phyloP scores from a whole-genome alignment of 35 echinoderm and acorn worm genomes.

The Stichopus chloronotus region DNA sequence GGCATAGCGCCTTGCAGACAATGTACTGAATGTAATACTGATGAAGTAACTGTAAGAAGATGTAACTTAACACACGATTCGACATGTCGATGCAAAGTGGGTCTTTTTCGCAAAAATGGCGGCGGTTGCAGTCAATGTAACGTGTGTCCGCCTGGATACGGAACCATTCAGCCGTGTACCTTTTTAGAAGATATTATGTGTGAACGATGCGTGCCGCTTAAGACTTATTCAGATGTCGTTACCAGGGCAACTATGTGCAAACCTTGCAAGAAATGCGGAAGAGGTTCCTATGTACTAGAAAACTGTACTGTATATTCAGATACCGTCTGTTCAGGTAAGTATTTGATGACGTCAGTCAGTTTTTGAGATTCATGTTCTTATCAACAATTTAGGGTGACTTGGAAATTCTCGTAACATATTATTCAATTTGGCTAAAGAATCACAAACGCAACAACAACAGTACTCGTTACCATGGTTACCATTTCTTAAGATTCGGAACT shows the following conservation, averaged over 20 bases:
- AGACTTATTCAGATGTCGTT: slow-evolving; percentile 78
- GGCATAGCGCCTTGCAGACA: slow-evolving; percentile 60
- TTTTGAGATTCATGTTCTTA: too few relatives aligned
- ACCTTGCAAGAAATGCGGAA: slow-evolving; percentile 68
- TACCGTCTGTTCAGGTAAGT: slow-evolving; percentile 88
- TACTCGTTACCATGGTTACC: too few relatives aligned
- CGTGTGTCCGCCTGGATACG: slow-evolving; percentile 84
- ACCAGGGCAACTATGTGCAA: slow-evolving; percentile 80
- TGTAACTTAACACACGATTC: slow-evolving; percentile 86
- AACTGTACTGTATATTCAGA: slow-evolving; percentile 76
- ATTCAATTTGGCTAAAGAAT: too few relatives aligned
- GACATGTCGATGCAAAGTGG: slow-evolving; percentile 68
- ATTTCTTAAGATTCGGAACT: too few relatives aligned
- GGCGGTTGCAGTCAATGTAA: slow-evolving; percentile 85
- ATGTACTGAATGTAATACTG: slow-evolving; percentile 68
- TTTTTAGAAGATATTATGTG: slow-evolving; percentile 66
- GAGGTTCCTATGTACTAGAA: slow-evolving; percentile 50
- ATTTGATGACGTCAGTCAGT: background rate
- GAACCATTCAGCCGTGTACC: slow-evolving; percentile 68
- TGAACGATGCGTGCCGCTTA: slow-evolving; percentile 60
- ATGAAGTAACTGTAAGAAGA: slow-evolving; percentile 49
- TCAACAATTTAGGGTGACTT: too few relatives aligned
- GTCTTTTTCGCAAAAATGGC: slow-evolving; percentile 64
- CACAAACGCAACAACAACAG: too few relatives aligned
- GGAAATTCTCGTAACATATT: too few relatives aligned